Percentiles rank a stretch among this genome's conserved stretches.
These are phyloP conservation scores for Peromyscus maniculatus DNA, from an alignment of 2,113 vertebrate species.

Conservation along the genomic window DNA sequence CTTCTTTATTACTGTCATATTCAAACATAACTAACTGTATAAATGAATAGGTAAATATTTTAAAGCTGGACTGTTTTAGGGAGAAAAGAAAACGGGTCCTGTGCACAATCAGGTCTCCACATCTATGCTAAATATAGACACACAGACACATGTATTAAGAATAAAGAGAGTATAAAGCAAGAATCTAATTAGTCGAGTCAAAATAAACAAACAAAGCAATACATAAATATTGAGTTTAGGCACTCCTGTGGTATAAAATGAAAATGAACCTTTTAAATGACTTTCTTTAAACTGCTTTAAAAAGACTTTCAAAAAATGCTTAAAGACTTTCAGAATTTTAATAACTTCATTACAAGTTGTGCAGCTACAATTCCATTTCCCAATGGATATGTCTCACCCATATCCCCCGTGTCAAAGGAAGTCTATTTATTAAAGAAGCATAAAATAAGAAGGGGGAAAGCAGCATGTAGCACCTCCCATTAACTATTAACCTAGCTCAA, in stretches of 20 bases:
- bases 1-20: slow-evolving; percentile 28
- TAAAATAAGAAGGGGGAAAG: neutral
- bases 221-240: slow-evolving; percentile 27
- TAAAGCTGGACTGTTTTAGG: neutral
- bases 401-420: neutral
- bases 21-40: slow-evolving; percentile 3
- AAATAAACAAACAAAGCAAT: slow-evolving; percentile 40
- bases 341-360: neutral
- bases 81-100: neutral
- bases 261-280: slow-evolving; percentile 48
- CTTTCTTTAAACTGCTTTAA: slow-evolving; percentile 57
- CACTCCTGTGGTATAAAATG: slow-evolving; percentile 26
- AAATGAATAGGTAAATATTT: neutral
- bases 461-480: neutral
- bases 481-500: slow-evolving; percentile 15
- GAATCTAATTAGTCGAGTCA: slow-evolving; percentile 31
- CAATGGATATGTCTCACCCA: neutral
- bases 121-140: neutral
- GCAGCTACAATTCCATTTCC: neutral
- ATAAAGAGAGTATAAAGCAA: neutral
- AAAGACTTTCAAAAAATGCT: slow-evolving; percentile 2
- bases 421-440: slow-evolving; percentile 2
- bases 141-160: neutral
- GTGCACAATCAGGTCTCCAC: neutral
- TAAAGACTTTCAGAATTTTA: slow-evolving; percentile 22